phyloP scores from a whole-genome alignment of 1,140 invertebrate genomes.

The Neodiprion fabricii region DNA sequence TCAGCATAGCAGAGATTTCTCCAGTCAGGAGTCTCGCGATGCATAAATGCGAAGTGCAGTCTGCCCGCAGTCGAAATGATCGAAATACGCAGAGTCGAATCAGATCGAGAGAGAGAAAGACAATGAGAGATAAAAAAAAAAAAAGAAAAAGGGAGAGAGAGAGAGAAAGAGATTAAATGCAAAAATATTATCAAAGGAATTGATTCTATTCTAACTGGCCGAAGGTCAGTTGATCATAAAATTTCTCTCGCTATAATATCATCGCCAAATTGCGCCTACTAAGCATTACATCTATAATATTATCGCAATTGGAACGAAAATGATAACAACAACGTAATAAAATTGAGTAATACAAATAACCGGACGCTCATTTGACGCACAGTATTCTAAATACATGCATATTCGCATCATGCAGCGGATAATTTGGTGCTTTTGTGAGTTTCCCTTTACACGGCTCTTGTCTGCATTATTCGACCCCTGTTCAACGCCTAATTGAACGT shows the following conservation, averaged over 20 bases:
- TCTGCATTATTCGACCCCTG: background rate
- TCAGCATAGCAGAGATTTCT: too few relatives aligned
- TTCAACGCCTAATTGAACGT: background rate
- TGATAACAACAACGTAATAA: background rate
- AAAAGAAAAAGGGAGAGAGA: background rate
- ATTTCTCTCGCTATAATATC: background rate
- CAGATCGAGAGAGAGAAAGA: background rate
- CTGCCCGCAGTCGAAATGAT: too few relatives aligned
- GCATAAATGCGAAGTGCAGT: too few relatives aligned
- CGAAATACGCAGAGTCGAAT: background rate
- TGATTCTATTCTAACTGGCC: constrained; percentile 1
- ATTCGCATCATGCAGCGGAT: background rate
- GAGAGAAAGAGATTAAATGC: too few relatives aligned
- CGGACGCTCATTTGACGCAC: too few relatives aligned
- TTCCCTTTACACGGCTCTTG: background rate
- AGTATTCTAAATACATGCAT: too few relatives aligned
- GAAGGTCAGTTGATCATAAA: constrained; percentile 1
- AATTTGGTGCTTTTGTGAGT: constrained; percentile 3
- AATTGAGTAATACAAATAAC: too few relatives aligned
- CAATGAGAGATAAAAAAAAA: background rate
- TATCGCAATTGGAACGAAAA: background rate
- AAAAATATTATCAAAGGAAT: background rate
- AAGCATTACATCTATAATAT: background rate
- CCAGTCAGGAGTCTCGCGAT: too few relatives aligned
- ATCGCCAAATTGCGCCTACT: background rate